Base-by-base conservation (phyloP, 2,888 invertebrate species). In the Melinaea marsaeus region DNA sequence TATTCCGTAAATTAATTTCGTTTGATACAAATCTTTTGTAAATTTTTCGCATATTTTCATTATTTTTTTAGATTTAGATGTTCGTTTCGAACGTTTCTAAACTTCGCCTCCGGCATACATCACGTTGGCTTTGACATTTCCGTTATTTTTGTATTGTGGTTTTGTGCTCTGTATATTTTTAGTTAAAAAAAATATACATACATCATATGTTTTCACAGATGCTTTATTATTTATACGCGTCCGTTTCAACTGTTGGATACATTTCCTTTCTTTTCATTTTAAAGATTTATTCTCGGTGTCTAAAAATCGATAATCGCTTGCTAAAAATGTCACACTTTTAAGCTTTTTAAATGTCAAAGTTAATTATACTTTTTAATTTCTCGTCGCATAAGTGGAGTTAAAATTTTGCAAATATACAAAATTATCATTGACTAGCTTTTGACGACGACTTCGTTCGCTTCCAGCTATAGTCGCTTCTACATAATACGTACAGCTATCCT, bases 161-260 rank as follows among this genome's bases (percentile, higher is more conserved):
- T 0, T 32, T 32, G n/a, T 32, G 7, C 51, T 51, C 51, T 51
- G 51, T 22, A 11, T 51, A 51, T 51, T 51, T 51, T 51, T 51
- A 51, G 51, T 51, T 32, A 9, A 5, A 9, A 51, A 51, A 32
- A 32, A 32, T 3, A 32, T 22, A 32, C 32, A 32, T 2, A 32
- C 32, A 32, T 51, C 51, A 9, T 7, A 32, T 51, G 32, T 51
- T 51, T 51, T 51, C n/a, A 32, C 51, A 51, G 51, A 11, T 51
- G 51, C 32, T 51, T 22, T 51, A 51, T 51, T 51, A 51, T 51
- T 51, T 32, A 51, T 22, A 11, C n/a, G 48, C 13, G 22, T 51
- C 32, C 22, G 51, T 22, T 32, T 51, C 32, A 5, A 2, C 32
- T 22, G 22, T 32, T 51, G 2, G n/a, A 13, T n/a, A 22, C 48